phyloP scores from a whole-genome alignment of 2,797 vertebrate species.

The Emys orbicularis region DNA sequence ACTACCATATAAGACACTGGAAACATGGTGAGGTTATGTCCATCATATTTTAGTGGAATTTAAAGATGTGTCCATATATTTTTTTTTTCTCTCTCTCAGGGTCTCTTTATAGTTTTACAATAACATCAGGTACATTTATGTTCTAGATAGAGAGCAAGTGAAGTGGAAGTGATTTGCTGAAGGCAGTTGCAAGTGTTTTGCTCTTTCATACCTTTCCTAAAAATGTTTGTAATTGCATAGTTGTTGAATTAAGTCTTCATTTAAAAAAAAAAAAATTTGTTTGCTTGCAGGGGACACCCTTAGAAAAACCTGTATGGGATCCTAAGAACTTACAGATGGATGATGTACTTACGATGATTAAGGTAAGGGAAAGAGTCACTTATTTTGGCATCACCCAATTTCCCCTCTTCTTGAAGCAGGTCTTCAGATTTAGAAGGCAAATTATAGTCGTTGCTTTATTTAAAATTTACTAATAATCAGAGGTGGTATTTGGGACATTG shows the following conservation, averaged over 20 bases:
- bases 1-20: background rate
- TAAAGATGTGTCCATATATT: background rate
- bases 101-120: background rate
- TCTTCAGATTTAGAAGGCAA: fast-evolving
- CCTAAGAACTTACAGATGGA: constrained; percentile 76
- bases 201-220: background rate
- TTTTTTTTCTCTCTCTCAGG: background rate
- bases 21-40: fast-evolving
- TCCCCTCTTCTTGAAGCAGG: constrained; percentile 16
- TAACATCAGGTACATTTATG: background rate
- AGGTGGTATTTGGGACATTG: fast-evolving
- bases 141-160: background rate
- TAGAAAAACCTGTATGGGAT: constrained; percentile 80
- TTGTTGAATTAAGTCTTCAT: background rate
- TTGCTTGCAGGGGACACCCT: constrained; percentile 67
- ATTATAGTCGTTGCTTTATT: fast-evolving
- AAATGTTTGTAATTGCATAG: background rate
- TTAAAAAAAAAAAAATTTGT: background rate
- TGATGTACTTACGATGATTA: constrained; percentile 68
- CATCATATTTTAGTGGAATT: background rate
- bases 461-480: background rate
- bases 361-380: constrained; percentile 66
- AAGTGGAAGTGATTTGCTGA: background rate
- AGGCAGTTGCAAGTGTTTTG: background rate
- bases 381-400: background rate